Percentiles rank a stretch among this genome's conserved stretches.
phyloP scores from a whole-genome alignment of 2,888 invertebrate species.

The Osedax fenrisi region DNA sequence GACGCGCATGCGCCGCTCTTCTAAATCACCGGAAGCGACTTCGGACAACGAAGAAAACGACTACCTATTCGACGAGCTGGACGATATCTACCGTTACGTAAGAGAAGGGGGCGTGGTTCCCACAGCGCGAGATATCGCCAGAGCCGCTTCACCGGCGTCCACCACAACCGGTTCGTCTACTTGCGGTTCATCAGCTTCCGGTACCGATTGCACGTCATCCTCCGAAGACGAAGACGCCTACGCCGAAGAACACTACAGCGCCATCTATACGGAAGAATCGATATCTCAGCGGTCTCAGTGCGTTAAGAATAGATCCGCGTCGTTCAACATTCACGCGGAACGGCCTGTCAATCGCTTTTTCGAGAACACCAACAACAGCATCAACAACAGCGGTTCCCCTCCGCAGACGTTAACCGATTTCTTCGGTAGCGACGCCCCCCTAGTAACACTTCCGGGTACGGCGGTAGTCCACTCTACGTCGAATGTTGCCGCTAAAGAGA shows the following conservation, averaged over 20 bases:
- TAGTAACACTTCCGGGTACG: background rate
- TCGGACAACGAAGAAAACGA: constrained; percentile 60
- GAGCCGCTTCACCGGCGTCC: background rate
- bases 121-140: constrained; percentile 51
- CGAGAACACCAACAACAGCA: background rate
- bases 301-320: background rate
- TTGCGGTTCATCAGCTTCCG: background rate
- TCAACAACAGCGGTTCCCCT: background rate
- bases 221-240: constrained; percentile 38
- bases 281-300: background rate
- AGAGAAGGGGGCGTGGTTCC: constrained; percentile 80
- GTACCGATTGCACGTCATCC: constrained; percentile 6
- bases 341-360: background rate
- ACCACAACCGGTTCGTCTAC: background rate
- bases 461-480: background rate
- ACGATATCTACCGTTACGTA: constrained; percentile 89
- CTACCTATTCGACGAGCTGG: constrained; percentile 65
- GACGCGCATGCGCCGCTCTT: background rate
- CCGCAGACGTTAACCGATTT: constrained; percentile 6
- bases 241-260: too few relatives aligned
- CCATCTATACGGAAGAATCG: background rate
- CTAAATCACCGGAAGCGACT: background rate
- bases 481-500: background rate
- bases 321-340: background rate
- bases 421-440: background rate